Percentiles rank a stretch among this genome's conserved stretches.
These are phyloP conservation scores for Tenualosa ilisha DNA, from an alignment of 2,797 vertebrate species.

Conservation along the genomic window DNA sequence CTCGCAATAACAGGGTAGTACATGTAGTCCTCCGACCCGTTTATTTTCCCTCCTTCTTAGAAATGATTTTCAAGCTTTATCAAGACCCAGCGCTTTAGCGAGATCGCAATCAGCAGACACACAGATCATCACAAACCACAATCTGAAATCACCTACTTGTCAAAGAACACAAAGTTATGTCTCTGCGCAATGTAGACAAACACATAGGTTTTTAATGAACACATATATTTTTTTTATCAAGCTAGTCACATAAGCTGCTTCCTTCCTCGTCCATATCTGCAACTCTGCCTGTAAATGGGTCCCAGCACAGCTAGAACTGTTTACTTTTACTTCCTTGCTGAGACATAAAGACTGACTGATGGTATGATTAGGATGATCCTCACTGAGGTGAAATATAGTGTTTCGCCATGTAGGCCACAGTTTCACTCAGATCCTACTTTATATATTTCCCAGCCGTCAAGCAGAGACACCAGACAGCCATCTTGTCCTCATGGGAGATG, in stretches of 20 bases:
- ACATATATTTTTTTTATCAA: background rate
- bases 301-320: background rate
- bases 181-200: background rate
- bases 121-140: background rate
- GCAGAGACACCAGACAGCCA: background rate
- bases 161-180: background rate
- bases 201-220: background rate
- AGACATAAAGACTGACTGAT: background rate
- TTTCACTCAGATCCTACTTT: constrained; percentile 11
- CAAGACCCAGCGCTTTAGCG: background rate
- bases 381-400: constrained; percentile 32
- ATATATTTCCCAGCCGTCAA: background rate
- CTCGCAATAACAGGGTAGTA: constrained; percentile 52
- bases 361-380: constrained; percentile 4
- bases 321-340: background rate
- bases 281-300: background rate
- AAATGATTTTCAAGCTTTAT: background rate
- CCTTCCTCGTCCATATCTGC: background rate
- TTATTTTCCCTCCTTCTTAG: background rate
- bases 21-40: constrained; percentile 23
- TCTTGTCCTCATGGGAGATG: background rate
- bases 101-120: background rate
- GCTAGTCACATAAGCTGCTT: background rate
- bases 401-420: constrained; percentile 12
- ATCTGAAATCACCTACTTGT: background rate